phyloP scores from a whole-genome alignment of 2,888 invertebrate genomes.

The Hydroisotoma schaefferi region DNA sequence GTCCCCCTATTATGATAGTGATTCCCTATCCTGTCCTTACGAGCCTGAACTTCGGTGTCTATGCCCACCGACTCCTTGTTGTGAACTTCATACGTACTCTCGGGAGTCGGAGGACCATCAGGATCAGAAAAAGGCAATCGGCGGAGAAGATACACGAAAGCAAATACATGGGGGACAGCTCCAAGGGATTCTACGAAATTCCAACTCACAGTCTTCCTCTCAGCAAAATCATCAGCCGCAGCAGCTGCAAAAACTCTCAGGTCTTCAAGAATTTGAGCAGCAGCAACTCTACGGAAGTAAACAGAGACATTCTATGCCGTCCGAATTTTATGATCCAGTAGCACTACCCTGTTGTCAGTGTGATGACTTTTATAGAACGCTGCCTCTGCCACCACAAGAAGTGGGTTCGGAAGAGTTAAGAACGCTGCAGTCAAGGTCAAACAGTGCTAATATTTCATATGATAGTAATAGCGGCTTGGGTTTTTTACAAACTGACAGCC shows the following conservation, averaged over 20 bases:
- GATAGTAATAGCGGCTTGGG: not conserved
- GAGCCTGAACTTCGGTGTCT: conserved; percentile 40
- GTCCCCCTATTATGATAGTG: conserved; percentile 42
- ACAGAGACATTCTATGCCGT: conserved; percentile 47
- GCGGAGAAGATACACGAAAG: conserved; percentile 16
- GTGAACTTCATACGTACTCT: conserved; percentile 31
- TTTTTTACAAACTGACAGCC: not conserved
- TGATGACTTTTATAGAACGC: conserved; percentile 41
- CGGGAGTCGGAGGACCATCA: conserved; percentile 8
- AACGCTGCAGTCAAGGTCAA: not conserved
- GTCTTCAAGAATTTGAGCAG: not conserved
- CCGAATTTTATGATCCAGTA: conserved; percentile 46
- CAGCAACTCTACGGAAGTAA: conserved; percentile 8
- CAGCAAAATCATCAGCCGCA: conserved; percentile 17
- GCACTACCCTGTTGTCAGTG: conserved; percentile 42
- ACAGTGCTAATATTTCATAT: not conserved
- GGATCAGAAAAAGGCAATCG: not conserved
- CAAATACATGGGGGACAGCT: conserved; percentile 27
- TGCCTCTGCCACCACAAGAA: conserved; percentile 18
- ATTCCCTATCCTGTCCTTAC: conserved; percentile 37
- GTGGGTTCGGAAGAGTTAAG: not conserved
- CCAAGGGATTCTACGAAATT: conserved; percentile 41
- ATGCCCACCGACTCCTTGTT: conserved; percentile 41
- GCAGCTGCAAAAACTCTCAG: conserved; percentile 3
- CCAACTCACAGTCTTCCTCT: conserved; percentile 8